Conservation (phyloP, 2,113 vertebrate genomes). For the Noctilio leporinus region DNA sequence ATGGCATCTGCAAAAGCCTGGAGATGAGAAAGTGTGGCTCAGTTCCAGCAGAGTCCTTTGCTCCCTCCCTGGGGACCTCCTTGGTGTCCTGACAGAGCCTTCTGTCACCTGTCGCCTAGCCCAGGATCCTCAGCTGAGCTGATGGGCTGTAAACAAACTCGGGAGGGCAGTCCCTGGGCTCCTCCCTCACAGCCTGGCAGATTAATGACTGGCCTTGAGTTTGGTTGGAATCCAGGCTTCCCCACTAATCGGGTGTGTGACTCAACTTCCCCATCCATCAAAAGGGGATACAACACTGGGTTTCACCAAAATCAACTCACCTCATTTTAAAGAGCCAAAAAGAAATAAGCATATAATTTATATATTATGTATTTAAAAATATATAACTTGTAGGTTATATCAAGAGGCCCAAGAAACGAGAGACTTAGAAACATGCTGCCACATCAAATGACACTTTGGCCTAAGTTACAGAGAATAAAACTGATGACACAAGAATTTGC, state of each 20-base stretch:
- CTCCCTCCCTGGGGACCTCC: background rate
- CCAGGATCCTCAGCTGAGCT: background rate
- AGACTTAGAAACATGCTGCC: background rate
- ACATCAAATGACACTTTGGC: background rate
- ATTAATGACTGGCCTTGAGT: background rate
- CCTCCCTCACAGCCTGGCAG: background rate
- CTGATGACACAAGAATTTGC: background rate
- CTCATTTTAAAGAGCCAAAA: conserved; percentile 8
- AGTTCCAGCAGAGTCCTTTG: background rate
- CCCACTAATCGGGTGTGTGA: background rate
- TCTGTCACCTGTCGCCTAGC: no score
- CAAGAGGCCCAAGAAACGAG: background rate
- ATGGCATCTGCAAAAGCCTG: background rate
- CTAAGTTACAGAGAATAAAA: background rate
- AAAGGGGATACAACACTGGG: background rate
- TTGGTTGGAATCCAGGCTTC: background rate
- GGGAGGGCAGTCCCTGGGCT: background rate
- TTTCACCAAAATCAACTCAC: background rate
- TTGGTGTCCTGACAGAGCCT: background rate
- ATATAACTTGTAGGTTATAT: background rate
- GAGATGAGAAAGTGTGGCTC: background rate
- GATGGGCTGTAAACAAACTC: background rate
- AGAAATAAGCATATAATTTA: background rate
- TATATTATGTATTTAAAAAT: background rate
- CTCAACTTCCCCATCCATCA: background rate